These are phyloP conservation scores for Anoplopoma fimbria DNA, from an alignment of 2,113 vertebrate species.

Conservation along the genomic window DNA sequence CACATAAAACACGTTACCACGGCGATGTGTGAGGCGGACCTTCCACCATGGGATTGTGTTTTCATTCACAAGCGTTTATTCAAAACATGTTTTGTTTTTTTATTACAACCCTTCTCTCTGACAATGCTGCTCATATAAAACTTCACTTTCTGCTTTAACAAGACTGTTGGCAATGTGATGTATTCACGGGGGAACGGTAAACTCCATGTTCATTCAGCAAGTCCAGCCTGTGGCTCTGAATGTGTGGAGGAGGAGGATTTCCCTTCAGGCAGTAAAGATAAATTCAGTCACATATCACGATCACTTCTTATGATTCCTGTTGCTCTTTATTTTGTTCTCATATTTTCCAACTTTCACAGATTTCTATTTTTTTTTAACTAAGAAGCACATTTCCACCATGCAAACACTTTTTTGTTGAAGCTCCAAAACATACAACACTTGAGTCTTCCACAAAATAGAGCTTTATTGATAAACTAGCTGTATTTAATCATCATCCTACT, in stretches of 20 bases:
- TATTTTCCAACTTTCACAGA: neutral
- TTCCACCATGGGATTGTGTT: neutral
- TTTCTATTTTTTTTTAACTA: neutral
- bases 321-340: neutral
- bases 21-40: no score
- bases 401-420: neutral
- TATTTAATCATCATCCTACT: no score
- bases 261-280: neutral
- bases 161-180: neutral
- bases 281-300: neutral
- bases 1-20: neutral
- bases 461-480: neutral
- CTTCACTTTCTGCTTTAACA: neutral
- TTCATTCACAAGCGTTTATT: neutral
- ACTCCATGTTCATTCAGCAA: neutral
- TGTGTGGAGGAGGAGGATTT: neutral
- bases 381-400: neutral
- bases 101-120: neutral
- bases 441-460: neutral
- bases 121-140: neutral
- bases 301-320: no score
- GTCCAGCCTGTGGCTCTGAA: neutral
- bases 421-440: neutral
- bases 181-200: neutral
- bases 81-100: neutral